Evolutionary conservation across 1,140 invertebrate species (phyloP), one percentile per base, ranked within the genome.

Genomic region (Drosophila virilis): DNA sequence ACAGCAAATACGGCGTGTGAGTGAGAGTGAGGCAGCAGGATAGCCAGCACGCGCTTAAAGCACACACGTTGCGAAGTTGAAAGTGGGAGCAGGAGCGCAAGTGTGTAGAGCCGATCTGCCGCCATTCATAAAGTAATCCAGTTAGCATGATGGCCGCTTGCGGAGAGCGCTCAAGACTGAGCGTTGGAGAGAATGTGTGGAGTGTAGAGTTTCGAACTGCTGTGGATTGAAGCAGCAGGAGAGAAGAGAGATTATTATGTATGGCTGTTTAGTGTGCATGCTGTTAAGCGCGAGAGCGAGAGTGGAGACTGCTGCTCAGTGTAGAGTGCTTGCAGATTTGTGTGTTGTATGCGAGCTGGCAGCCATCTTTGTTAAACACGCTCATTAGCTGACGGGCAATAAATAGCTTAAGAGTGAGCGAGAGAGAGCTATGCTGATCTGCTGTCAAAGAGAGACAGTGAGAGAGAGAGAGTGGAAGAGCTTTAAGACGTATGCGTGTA

Each of bases 401-500:
- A 0, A 28, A 28, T 28, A 28, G 4, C 22, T 28, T 28, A 28
- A 28, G 22, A 28, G 22, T 28, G 22, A 28, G 22, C 22, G 22
- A 28, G 22, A 28, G 22, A 2, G 2, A 2, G 45, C 9, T 2
- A 32, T 28, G 8, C 6, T 17, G 57, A 59, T 33, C 42, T 17
- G 42, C 5, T 38, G 37, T 12, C 8, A 22, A 28, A 28, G 4
- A 0, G 4, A 3, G 4, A 5, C n/a, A n/a, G n/a, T n/a, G 22
- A 28, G 4, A 28, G 22, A 5, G 22, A 28, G 4, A 38, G 38
- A n/a, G 9, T 12, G 17, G 8, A 6, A 12, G 17, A 57, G 22
- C 54, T 57, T 57, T 57, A 57, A 57, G 43, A 9, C 32, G n/a
- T 51, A 17, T 46, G 15, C 37, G 32, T 33, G 61, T 58, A 35